Evolutionary conservation across 1,140 invertebrate species (phyloP), one percentile per base, ranked within the genome.

Genomic region (Sycobia sp.): DNA sequence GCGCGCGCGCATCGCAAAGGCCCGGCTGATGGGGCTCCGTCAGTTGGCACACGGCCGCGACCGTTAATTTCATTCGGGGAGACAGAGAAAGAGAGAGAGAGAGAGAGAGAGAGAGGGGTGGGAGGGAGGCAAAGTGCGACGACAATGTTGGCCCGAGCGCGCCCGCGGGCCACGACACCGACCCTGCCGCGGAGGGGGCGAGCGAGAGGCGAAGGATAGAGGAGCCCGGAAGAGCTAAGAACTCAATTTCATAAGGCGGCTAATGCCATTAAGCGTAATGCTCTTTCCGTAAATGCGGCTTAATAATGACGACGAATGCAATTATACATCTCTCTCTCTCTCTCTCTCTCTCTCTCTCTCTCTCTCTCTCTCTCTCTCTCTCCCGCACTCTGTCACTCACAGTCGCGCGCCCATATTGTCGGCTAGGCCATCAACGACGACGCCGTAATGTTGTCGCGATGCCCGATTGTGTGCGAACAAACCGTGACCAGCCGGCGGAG

Each of bases 201-300:
- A n/a, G n/a, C n/a, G n/a, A n/a, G n/a, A n/a, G n/a, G n/a, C 29
- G 23, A 9, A 27, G 49, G 5, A 4, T 4, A 4, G 39, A 18
- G 36, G 23, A 32, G 14, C 11, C 38, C 20, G 47, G 20, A 39
- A 38, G 32, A 60, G 62, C 64, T 63, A 57, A 50, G 44, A 63
- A 63, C 53, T 63, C 61, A 56, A 63, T 63, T 63, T 63, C 61
- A 63, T 63, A 63, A 56, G 53, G 60, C 60, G 44, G 53, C 51
- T 63, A 63, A 63, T 49, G 32, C 34, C 36, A 41, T 63, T 56
- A n/a, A 63, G 54, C 61, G 32, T 63, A 63, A 63, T 63, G 61
- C 61, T 63, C 61, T 63, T 63, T 63, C 53, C 61, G 44, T 56
- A 63, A 63, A 63, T 63, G 61, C 54, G 61, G 61, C 53, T 63